Evolutionary conservation across 2,888 invertebrate genomes (phyloP), one percentile per base, ranked within the genome.

Genomic region (Chymomyza amoena): DNA sequence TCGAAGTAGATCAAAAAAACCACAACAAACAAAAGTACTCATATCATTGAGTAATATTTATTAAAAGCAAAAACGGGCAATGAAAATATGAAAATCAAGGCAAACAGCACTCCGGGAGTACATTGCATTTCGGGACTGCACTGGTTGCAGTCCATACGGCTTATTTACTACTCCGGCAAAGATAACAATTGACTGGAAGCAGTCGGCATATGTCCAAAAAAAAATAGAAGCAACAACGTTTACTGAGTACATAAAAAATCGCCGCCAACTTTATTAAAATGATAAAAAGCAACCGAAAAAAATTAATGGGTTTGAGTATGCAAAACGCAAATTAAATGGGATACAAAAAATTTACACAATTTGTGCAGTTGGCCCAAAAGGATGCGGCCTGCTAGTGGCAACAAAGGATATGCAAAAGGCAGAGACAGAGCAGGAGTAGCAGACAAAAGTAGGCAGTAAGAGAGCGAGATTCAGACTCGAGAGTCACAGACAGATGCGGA

Each of bases 191-290:
- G 83, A 84, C 87, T 84, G 70, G 61, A 54, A 54, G 51, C 51
- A 16, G 16, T 56, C 72, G 57, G 61, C 25, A 0, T 28, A 32
- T 64, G 9, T 63, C 20, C 15, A 25, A 59, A 25, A 57, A 59
- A 45, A 52, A 3, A 57, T 18, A 50, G 6, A 16, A 60, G 15
- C 32, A 36, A 36, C 6, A 6, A 3, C 32, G 32, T 2, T 9
- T 32, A 32, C 28, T 15, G 6, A 25, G 32, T 15, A 16, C 15
- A 36, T 7, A 67, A 69, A 73, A 84, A 78, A 87, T 80, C 71
- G 60, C 69, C 28, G 72, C 70, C 85, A 84, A 84, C 85, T 84
- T 84, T 84, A 84, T 84, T 87, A 84, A 87, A 84, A 87, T 84
- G 76, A 87, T 77, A 69, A 28, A 57, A 51, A 59, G 66, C 61